These are phyloP conservation scores for Tor tambroides DNA, from an alignment of 2,113 vertebrate species.

Conservation along the genomic window DNA sequence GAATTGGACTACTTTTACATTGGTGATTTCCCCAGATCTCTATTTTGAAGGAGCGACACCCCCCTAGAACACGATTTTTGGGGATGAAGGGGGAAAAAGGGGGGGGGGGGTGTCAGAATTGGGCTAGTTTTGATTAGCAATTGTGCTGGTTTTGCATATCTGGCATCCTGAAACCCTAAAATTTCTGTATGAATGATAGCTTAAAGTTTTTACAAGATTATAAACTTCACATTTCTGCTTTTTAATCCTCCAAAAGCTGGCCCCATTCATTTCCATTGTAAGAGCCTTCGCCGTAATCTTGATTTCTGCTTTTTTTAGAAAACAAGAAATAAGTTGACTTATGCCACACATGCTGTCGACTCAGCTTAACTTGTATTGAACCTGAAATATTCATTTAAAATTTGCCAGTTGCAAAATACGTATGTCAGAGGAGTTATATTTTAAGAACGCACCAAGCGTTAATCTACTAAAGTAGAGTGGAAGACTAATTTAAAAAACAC, in stretches of 20 bases:
- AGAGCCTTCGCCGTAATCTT: not conserved
- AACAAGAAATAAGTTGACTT: not conserved
- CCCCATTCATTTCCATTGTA: not conserved
- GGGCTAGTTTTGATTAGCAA: no score
- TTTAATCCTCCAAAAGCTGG: not conserved
- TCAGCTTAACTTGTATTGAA: slow-evolving; percentile 1
- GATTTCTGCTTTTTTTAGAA: not conserved
- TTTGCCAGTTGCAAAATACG: slow-evolving; percentile 10
- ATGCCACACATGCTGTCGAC: not conserved
- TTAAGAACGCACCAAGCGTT: not conserved
- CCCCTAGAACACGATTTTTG: no score
- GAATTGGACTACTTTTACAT: no score
- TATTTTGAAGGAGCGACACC: no score
- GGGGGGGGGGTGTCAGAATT: no score
- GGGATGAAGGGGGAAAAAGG: no score
- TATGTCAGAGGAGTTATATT: not conserved
- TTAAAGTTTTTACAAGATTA: no score
- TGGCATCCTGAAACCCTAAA: no score
- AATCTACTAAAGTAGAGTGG: slow-evolving; percentile 14
- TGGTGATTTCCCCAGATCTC: no score
- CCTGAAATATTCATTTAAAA: not conserved
- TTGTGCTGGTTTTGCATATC: no score
- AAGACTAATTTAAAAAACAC: slow-evolving; percentile 40
- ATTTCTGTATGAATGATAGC: no score
- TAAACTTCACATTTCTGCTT: not conserved